These are phyloP conservation scores for Notolepis coatsorum DNA, from an alignment of 2,797 vertebrate genomes.

Conservation along the genomic window DNA sequence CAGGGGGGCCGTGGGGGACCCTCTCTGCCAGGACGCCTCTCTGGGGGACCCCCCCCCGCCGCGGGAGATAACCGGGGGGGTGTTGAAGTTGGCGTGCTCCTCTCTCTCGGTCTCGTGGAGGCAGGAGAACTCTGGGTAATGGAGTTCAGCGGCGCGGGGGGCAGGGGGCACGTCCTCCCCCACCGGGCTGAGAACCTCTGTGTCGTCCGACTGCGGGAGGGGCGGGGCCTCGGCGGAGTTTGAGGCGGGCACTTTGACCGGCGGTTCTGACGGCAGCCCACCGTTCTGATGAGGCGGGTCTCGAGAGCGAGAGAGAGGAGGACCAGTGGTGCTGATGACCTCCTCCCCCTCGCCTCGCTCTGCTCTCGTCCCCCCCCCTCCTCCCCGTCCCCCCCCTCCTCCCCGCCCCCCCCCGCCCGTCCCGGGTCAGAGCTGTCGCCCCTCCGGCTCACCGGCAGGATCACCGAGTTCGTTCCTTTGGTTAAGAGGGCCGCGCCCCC, in stretches of 20 bases:
- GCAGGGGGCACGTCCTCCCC: slow-evolving; percentile 51
- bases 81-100: slow-evolving; percentile 44
- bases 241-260: slow-evolving; percentile 73
- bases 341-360: slow-evolving; percentile 34
- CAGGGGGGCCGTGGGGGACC: slow-evolving; percentile 50
- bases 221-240: slow-evolving; percentile 62
- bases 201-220: slow-evolving; percentile 44
- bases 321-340: slow-evolving; percentile 16
- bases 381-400: slow-evolving; percentile 25
- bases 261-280: slow-evolving; percentile 36
- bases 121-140: slow-evolving; percentile 25
- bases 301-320: slow-evolving; percentile 33
- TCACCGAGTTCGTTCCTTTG: slow-evolving; percentile 29
- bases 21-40: slow-evolving; percentile 25
- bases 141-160: slow-evolving; percentile 63
- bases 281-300: slow-evolving; percentile 40
- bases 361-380: slow-evolving; percentile 21
- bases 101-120: slow-evolving; percentile 32
- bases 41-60: slow-evolving; percentile 40
- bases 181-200: slow-evolving; percentile 48
- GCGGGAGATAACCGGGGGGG: slow-evolving; percentile 57
- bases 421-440: slow-evolving; percentile 6
- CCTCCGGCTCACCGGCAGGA: not conserved
- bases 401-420: slow-evolving; percentile 26
- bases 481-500: slow-evolving; percentile 50